A percentile compares a stretch with the other conserved stretches of the same genome.
Evolutionary conservation across 2,113 vertebrate genomes (phyloP).

Genomic region (Cynocephalus volans): DNA sequence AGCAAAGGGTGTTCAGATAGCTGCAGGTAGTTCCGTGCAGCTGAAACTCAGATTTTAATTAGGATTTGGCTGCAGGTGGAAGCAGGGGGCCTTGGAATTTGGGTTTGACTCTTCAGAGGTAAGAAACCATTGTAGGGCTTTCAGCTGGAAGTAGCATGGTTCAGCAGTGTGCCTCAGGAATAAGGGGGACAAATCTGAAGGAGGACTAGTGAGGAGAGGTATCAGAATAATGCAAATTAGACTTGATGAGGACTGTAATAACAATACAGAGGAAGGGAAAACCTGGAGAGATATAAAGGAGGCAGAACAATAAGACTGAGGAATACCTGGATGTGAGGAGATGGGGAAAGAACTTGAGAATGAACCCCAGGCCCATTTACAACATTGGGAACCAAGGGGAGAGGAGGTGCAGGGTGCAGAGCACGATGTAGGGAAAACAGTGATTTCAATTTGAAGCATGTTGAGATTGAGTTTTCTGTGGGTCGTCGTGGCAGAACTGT

Average conservation of each 20-base stretch:
- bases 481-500: too few relatives aligned
- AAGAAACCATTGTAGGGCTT: background rate
- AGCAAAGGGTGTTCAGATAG: background rate
- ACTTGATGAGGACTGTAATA: background rate
- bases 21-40: background rate
- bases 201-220: background rate
- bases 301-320: background rate
- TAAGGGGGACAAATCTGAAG: background rate
- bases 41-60: background rate
- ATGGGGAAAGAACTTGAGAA: too few relatives aligned
- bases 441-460: background rate
- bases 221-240: background rate
- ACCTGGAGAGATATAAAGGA: background rate
- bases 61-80: background rate
- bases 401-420: background rate
- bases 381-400: background rate
- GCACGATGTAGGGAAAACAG: background rate
- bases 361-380: accelerated
- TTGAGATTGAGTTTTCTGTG: background rate
- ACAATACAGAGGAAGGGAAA: background rate
- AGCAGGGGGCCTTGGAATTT: background rate
- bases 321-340: background rate
- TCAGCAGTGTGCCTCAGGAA: background rate
- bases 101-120: background rate
- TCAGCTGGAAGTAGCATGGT: background rate